phyloP scores from a whole-genome alignment of 2,888 invertebrate genomes.

The Dilophus febrilis region DNA sequence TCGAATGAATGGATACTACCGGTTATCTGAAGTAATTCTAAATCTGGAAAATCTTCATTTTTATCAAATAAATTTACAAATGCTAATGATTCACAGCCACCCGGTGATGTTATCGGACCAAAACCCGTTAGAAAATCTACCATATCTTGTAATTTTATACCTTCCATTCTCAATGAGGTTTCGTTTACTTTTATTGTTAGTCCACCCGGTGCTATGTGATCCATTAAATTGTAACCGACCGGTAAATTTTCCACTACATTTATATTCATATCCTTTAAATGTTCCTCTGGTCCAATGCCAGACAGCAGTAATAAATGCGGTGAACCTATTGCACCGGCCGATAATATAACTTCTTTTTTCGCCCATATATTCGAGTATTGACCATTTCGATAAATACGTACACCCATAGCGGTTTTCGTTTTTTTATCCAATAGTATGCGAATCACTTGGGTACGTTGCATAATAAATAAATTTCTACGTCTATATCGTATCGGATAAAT shows the following conservation, averaged over 20 bases:
- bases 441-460: constrained; percentile 35
- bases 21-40: constrained; percentile 49
- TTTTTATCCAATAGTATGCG: constrained; percentile 35
- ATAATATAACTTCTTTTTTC: constrained; percentile 50
- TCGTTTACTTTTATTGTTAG: constrained; percentile 42
- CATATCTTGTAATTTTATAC: constrained; percentile 19
- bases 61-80: constrained; percentile 30
- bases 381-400: constrained; percentile 34
- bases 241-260: constrained; percentile 39
- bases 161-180: constrained; percentile 24
- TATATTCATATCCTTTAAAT: constrained; percentile 36
- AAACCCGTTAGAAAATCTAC: constrained; percentile 22
- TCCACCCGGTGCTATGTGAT: constrained; percentile 47
- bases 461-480: constrained; percentile 39
- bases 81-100: constrained; percentile 43
- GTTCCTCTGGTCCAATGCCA: constrained; percentile 46
- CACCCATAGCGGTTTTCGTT: constrained; percentile 35
- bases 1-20: constrained; percentile 30
- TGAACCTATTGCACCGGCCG: constrained; percentile 61
- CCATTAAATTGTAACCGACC: constrained; percentile 46
- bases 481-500: constrained; percentile 33
- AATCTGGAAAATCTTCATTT: constrained; percentile 44
- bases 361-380: constrained; percentile 33
- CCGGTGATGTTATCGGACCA: constrained; percentile 35
- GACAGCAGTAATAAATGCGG: constrained; percentile 71